Evolutionary conservation across 2,113 vertebrate species (phyloP).

Genomic region (Mesoclemmys tuberculata): DNA sequence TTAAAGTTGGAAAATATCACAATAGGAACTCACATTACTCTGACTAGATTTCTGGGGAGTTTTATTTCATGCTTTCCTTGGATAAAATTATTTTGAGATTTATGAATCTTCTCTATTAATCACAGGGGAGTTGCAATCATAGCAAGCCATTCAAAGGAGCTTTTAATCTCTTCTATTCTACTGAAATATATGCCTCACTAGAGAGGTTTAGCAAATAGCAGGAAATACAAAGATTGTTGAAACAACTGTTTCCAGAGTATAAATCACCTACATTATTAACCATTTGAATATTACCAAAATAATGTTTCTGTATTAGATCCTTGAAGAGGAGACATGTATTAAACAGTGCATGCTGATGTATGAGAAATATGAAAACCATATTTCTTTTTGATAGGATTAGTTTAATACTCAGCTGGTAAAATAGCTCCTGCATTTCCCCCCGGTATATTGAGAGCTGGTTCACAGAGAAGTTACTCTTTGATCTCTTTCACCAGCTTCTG

Average conservation of each 20-base stretch:
- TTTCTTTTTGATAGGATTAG: constrained; percentile 38
- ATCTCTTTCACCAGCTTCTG: constrained; percentile 35
- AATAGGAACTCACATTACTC: neutral
- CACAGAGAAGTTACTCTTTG: constrained; percentile 38
- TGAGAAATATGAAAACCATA: constrained; percentile 5
- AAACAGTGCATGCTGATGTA: constrained; percentile 13
- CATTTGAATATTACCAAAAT: neutral
- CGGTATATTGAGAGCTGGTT: neutral
- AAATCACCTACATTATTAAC: neutral
- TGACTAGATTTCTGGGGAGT: neutral
- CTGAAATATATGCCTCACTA: neutral
- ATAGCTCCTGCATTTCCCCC: neutral
- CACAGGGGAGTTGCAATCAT: neutral
- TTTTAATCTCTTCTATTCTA: neutral
- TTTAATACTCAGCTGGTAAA: constrained; percentile 40
- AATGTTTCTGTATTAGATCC: neutral
- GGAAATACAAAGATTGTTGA: neutral
- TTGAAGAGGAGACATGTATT: constrained; percentile 13
- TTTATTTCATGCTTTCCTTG: neutral
- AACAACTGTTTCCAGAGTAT: neutral
- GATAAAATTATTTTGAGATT: neutral
- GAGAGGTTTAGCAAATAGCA: constrained; percentile 13
- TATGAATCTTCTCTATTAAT: neutral
- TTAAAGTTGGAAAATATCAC: neutral
- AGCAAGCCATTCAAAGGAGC: neutral